Evolutionary conservation across 2,888 invertebrate species (phyloP), one percentile per base, ranked within the genome.

Genomic region (Diplazon laetatorius): DNA sequence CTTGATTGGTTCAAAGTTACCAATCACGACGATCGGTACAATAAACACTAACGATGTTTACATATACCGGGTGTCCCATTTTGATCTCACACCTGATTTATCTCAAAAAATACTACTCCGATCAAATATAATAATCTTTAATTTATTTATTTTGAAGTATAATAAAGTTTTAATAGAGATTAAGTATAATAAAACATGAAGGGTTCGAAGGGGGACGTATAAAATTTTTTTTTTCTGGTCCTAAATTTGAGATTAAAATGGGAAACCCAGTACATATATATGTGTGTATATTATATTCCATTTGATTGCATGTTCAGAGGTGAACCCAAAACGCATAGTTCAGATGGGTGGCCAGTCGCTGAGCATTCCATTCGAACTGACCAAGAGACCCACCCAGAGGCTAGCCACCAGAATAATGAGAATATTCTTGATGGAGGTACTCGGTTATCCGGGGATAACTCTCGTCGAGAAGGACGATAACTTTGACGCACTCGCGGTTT

Each of bases 361-460:
- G 65, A 89, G 91, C 73, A 90, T 93, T 20, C 91, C 90, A 0
- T 87, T 95, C 69, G 93, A 94, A 85, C 91, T 93, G 0, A 93
- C 94, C 0, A 90, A 90, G 35, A 90, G 93, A 65, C 85, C 93
- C 8, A 92, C 93, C 0, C 94, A 95, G 83, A 92, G 93, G 75
- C 87, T 95, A 44, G 91, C 91, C 37, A 92, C 94, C 0, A 91
- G 93, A 79, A 92, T 94, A 55, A 94, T 93, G 89, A 92, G 91
- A 75, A 93, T 94, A 71, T 93, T 93, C 82, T 86, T 94, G 9
- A 91, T 88, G 48, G 93, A 93, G 81, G 89, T 92, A 8, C 87
- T 93, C 1, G 92, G 92, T 6, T 93, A 93, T 83, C 84, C 91
- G 0, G 89, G 89, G 44, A 90, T 93, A 1, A 86, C 86, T 12